These are phyloP conservation scores for Dendrocincla tyrannina DNA, from an alignment of 2,797 vertebrate species.

Conservation along the genomic window DNA sequence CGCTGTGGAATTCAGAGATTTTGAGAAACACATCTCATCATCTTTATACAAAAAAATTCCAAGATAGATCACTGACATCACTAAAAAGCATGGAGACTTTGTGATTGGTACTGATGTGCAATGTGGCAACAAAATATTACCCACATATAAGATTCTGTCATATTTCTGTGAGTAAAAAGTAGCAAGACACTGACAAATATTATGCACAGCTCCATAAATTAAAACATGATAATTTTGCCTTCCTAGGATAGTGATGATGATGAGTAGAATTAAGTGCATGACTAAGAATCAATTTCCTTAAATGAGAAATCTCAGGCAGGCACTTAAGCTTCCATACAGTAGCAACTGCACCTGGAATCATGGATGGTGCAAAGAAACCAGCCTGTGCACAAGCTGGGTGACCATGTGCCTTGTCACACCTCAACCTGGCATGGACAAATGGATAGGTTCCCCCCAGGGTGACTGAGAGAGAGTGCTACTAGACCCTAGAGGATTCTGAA, in stretches of 20 bases:
- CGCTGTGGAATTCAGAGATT: not conserved
- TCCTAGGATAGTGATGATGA: not conserved
- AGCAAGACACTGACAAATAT: not conserved
- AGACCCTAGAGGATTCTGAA: not conserved
- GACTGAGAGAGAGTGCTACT: rapidly evolving
- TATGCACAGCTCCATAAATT: not conserved
- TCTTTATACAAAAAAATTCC: not conserved
- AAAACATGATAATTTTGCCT: not conserved
- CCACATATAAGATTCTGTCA: not conserved
- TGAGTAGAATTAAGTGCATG: not conserved
- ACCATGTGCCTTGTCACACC: not conserved
- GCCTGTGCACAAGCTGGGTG: not conserved
- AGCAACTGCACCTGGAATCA: not conserved
- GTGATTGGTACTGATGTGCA: not conserved
- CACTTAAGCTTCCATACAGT: not conserved
- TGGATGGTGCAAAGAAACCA: not conserved
- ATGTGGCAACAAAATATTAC: not conserved
- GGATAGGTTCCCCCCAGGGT: not conserved
- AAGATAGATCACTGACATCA: not conserved
- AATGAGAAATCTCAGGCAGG: not conserved
- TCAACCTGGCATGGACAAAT: rapidly evolving
- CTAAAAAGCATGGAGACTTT: not conserved
- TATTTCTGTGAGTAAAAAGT: not conserved
- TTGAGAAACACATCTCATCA: not conserved
- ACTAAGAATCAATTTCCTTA: constrained; percentile 26